These are phyloP conservation scores for Glyptemys insculpta DNA, from an alignment of 2,797 vertebrate species.

Conservation along the genomic window DNA sequence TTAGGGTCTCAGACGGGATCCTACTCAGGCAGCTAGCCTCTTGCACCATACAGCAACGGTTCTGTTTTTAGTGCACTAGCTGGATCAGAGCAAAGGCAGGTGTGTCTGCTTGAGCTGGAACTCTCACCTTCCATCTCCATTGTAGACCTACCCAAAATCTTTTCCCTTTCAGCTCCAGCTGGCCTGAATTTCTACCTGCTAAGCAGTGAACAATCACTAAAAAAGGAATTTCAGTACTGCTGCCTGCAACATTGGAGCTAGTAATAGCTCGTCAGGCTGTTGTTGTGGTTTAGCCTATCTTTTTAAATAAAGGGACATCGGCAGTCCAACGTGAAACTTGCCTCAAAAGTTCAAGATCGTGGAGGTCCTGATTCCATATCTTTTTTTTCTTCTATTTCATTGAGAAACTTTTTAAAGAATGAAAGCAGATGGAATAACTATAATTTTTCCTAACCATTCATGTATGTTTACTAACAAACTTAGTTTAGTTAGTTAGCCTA, in stretches of 20 bases:
- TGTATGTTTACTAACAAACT: background rate
- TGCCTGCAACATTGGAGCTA: background rate
- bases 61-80: background rate
- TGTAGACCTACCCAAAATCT: background rate
- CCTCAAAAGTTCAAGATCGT: background rate
- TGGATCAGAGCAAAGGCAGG: background rate
- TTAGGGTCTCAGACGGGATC: background rate
- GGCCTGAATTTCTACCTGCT: background rate
- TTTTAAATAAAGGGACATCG: background rate
- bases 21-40: background rate
- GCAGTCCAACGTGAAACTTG: background rate
- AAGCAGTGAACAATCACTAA: background rate
- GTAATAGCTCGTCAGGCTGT: background rate
- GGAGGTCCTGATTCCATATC: rapidly evolving
- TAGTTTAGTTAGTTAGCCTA: too few species aligned
- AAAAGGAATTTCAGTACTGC: background rate
- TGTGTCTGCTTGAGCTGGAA: too few species aligned
- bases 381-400: rapidly evolving
- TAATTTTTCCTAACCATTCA: background rate
- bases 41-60: background rate
- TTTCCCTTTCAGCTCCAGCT: background rate
- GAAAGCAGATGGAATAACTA: background rate
- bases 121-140: background rate
- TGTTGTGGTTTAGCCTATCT: background rate
- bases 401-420: background rate